Evolutionary conservation across 1,140 invertebrate species (phyloP), one percentile per base, ranked within the genome.

Genomic region (Lerema accius): DNA sequence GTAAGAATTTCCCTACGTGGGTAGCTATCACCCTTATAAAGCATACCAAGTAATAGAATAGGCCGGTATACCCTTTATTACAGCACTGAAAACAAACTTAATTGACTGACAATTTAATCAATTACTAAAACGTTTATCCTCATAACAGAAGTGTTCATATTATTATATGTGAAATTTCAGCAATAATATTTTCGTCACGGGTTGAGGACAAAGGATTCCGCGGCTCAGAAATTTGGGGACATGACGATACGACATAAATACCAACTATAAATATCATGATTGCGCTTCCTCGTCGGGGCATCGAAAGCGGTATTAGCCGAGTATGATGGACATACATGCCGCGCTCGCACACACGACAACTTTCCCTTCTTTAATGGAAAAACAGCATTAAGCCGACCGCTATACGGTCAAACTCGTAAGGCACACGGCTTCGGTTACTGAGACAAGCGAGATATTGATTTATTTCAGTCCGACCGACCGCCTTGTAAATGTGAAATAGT

Each of bases 311-410:
- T 81, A 80, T 80, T 79, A 80, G 76, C 74, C 76, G 76, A 73
- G 74, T 82, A 77, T 80, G 82, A 84, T 82, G 78, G 73, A 79
- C 81, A 82, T 68, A 79, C 81, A 82, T 68, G 72, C 72, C 69
- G 70, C 74, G 66, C 69, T 67, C 67, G 55, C 50, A 68, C 67
- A 81, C 71, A 76, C 77, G 75, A 76, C 66, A 78, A 86, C 85
- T 88, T 88, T 88, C 81, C 73, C 78, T 81, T 80, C 76, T 76
- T 74, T 80, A 82, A 82, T 76, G 81, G 81, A 82, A 86, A 84
- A 85, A 84, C 78, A 71, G 61, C 83, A 78, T 86, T 82, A 83
- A 73, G 73, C 55, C 64, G 45, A 79, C 51, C 58, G 65, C 63
- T 69, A 73, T 80, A 80, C 72, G 70, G 76, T 78, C 69, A 78